Base-by-base conservation (phyloP, 2,113 vertebrate genomes). In the Hydrochoerus hydrochaeris region DNA sequence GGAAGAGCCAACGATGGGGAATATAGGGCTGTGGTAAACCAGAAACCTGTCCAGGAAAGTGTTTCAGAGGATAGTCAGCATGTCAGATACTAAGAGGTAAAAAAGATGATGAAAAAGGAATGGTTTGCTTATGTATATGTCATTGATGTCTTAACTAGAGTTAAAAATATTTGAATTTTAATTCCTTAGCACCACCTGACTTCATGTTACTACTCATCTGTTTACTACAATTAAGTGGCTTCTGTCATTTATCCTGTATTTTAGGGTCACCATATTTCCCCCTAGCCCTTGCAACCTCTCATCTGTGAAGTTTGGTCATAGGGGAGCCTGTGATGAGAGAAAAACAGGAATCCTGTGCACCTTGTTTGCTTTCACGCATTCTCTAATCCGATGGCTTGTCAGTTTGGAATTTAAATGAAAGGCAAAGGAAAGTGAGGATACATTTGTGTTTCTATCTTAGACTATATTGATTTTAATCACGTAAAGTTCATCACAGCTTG, bases 401-500 rank as follows among this genome's bases (percentile, higher is more conserved):
- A 24, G 62, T 12, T 58, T 49, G 52, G 73, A n/a, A 35, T 75
- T 92, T 77, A 92, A 90, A 91, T 88, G 83, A 91, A 97, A 85
- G 62, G 6, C 16, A 87, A 32, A 38, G 26, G 24, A 28, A 28
- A 65, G 81, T 22, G 35, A 52, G 41, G 38, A 8, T 46, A 26
- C 63, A 20, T 41, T 85, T 83, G 13, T 1, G 7, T 58, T 12
- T 84, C 32, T 35, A 69, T 73, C 44, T 58, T 90, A 93, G 62
- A 63, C 17, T 69, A 26, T 35, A 0, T 78, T n/a, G 80, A 71
- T 95, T 83, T 96, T 80, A 94, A 35, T 94, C 90, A 95, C 96
- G 85, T 73, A 4, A 5, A 2, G 49, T 38, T 41, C 26, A 54
- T 63, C 28, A 81, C 58, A 90, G 71, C 83, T 92, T 94, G 91